Base-by-base conservation (phyloP, 2,797 vertebrate species). In the Trematomus bernacchii region DNA sequence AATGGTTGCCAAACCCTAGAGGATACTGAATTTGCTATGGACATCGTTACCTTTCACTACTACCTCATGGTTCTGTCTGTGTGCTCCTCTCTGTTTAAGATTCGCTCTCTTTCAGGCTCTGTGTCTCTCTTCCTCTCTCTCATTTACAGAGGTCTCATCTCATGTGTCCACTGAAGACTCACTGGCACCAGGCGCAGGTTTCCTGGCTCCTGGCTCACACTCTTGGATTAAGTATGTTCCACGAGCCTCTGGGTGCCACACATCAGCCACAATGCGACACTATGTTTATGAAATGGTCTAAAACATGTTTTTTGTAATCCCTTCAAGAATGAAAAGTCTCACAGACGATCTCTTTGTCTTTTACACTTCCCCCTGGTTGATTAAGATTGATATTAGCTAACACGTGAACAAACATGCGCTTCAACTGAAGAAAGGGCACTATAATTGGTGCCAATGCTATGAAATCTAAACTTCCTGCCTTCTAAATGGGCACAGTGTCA, bases 151-250 rank as follows among this genome's bases (percentile, higher is more conserved):
- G n/a, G 71, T 80, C 76, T 87, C 84, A 61, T 65, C 79, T 89
- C 86, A 78, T 57, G 76, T 91, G 0, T 88, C 90, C 44, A 4
- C 37, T 30, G 43, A 80, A 76, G 86, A 85, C 86, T 82, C 40
- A 1, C 66, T 82, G 91, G 88, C 90, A 90, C 88, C 87, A 72
- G 77, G 21, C 0, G 23, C 70, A 80, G 80, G 78, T 84, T 85
- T 86, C 79, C 69, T 81, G 74, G 73, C 82, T 66, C 37, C 52
- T 11, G 80, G 33, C 78, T 77, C 62, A 71, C 58, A 7, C 33
- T 62, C 63, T 47, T 52, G 57, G 74, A 70, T 60, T 43, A 79
- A 63, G 76, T 80, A 10, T n/a, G 65, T 43, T 77, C 81, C 62
- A 40, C 0, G 11, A 71, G 12, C 42, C 47, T 57, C 42, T 21